These are phyloP conservation scores for Brachymystax lenok DNA, from an alignment of 2,797 vertebrate species.

Conservation along the genomic window DNA sequence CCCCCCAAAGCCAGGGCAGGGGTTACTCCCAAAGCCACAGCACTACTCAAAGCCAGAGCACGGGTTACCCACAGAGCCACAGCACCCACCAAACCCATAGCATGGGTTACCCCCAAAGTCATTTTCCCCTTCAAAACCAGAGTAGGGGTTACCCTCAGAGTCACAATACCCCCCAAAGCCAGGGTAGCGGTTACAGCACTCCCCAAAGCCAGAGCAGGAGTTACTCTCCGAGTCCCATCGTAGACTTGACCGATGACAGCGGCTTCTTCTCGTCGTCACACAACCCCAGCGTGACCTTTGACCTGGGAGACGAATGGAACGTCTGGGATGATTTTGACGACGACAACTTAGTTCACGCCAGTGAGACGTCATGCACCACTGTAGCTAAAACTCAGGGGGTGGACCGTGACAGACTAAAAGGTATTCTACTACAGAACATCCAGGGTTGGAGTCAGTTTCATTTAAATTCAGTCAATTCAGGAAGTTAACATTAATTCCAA, in stretches of 20 bases:
- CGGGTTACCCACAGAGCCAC: neutral
- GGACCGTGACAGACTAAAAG: constrained; percentile 31
- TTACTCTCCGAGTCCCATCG: constrained; percentile 45
- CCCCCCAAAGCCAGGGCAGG: neutral
- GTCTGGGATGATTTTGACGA: constrained; percentile 91
- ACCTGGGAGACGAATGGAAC: constrained; percentile 82
- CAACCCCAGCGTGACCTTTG: constrained; percentile 77
- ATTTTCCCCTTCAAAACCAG: neutral
- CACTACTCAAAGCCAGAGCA: neutral
- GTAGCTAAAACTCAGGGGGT: constrained; percentile 33
- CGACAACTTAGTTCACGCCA: constrained; percentile 77
- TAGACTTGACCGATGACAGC: constrained; percentile 55
- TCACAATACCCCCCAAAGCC: neutral
- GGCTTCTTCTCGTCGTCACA: constrained; percentile 25
- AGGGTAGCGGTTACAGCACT: constrained; percentile 15
- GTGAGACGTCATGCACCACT: constrained; percentile 48
- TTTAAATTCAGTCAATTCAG: too few species aligned
- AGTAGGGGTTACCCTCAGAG: neutral
- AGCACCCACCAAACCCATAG: constrained; percentile 1
- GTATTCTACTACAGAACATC: constrained; percentile 22
- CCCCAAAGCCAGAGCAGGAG: constrained; percentile 38
- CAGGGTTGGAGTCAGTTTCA: too few species aligned
- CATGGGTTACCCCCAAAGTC: neutral
- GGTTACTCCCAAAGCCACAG: neutral
- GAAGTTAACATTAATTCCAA: too few species aligned